Conservation (phyloP, 1,140 invertebrate species). For the Reticulitermes speratus region DNA sequence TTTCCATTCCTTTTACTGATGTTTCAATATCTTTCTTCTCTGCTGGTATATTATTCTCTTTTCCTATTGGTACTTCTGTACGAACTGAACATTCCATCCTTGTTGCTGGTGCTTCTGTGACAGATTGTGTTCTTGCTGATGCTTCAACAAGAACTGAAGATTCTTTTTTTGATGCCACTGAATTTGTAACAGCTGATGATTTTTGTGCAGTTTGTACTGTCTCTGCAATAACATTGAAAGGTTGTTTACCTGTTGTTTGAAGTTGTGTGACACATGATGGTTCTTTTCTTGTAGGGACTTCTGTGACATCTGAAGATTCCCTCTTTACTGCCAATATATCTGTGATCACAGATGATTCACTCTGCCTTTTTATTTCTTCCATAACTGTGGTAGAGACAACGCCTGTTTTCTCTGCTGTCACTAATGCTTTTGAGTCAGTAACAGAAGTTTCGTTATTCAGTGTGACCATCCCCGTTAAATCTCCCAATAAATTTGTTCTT, state of each 20-base stretch:
- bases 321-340: neutral
- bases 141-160: neutral
- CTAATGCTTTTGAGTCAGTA: neutral
- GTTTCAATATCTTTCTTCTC: neutral
- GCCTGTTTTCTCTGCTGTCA: neutral
- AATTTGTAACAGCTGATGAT: neutral
- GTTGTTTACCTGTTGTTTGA: neutral
- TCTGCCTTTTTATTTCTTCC: neutral
- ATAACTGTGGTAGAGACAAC: neutral
- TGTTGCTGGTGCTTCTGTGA: neutral
- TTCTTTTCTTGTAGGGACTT: neutral
- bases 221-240: neutral
- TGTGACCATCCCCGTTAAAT: neutral
- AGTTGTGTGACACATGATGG: neutral
- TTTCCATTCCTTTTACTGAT: conserved; percentile 1
- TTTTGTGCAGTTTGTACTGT: neutral
- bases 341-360: neutral
- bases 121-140: neutral
- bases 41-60: neutral
- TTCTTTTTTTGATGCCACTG: neutral
- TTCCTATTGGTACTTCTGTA: neutral
- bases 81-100: neutral
- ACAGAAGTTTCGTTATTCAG: neutral
- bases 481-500: neutral
- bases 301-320: neutral